Base-by-base conservation (phyloP, 2,797 vertebrate species). In the Myiotriccus ornatus region DNA sequence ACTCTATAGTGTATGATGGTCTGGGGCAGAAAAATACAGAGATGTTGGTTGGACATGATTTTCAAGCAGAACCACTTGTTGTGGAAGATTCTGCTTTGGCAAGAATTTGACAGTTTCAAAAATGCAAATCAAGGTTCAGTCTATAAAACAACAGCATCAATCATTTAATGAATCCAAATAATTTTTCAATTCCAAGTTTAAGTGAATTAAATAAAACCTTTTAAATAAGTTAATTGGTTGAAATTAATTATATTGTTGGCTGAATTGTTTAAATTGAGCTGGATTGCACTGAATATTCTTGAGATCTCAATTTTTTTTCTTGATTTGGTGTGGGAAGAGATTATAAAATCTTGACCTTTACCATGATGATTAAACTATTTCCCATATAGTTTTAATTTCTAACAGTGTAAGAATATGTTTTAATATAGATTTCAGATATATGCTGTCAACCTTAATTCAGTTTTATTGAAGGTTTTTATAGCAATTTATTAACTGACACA, bases 341-440 rank as follows among this genome's bases (percentile, higher is more conserved):
- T 85, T 75, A 53, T 50, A 69, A 94, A 80, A 90, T 81, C 35
- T 68, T 90, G 65, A 73, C 50, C 56, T 89, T 84, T 82, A 84
- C 65, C 15, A 37, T 63, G 7, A 65, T 81, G 79, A 79, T 95
- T 86, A 84, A 96, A 59, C 14, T 55, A 44, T 76, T 94, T 93
- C 62, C 57, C 79, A 46, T 91, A 52, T 13, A 37, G 35, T 88
- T 94, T 93, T 95, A 91, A 94, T 89, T 91, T 94, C 82, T 76
- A 91, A 44, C 70, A 79, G 28, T 65, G 24, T 86, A 71, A 73
- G 50, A 73, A 21, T 73, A 49, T 84, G 57, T 76, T 95, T 84
- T 89, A 89, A 16, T 94, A 93, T 95, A 69, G 91, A 95, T 95
- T 95, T 96, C 90, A 91, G 80, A 91, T 95, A 79, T 27, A 79